Base-by-base conservation (phyloP, 2,113 vertebrate genomes). In the Okapia johnstoni region DNA sequence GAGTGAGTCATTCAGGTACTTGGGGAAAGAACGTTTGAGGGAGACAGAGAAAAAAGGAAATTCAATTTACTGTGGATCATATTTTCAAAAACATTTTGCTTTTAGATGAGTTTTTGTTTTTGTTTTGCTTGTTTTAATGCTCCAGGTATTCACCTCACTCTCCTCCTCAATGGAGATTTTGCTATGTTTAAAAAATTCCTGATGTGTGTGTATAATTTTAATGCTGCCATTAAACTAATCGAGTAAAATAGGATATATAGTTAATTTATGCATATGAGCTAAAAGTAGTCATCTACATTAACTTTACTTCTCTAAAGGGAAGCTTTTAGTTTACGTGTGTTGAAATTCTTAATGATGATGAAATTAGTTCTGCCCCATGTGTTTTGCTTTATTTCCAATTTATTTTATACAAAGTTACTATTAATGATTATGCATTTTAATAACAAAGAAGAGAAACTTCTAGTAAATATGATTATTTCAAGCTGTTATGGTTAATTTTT, bases 391-490 rank as follows among this genome's bases (percentile, higher is more conserved):
- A 70, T 70, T 98, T 97, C 46, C 25, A 77, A 83, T 85, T 73
- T 88, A 73, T 84, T 91, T 91, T 46, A 80, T 21, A 40, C n/a
- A 93, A 9, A 73, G 5, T 85, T 96, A 21, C 46, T 66, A 70
- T 79, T 89, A 93, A 79, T 89, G 36, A 87, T 48, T 95, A 87
- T 96, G 6, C 23, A 94, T 79, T 89, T 94, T 84, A 92, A 93
- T 94, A 88, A 30, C 52, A 94, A 93, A 61, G 7, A 73, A 55
- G 33, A 60, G 16, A 94, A 84, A 84, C 73, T 88, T 94, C 28
- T 95, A 93, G 55, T 80, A 90, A 95, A 90, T 88, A 66, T 92
- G 16, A 88, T 54, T 79, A 90, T 83, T 87, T 97, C 28, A 93
- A 97, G 26, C 25, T 66, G 40, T 94, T 92, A 61, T 52, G 43